Conservation (phyloP, 2,888 invertebrate species). For the Prosapia bicincta region DNA sequence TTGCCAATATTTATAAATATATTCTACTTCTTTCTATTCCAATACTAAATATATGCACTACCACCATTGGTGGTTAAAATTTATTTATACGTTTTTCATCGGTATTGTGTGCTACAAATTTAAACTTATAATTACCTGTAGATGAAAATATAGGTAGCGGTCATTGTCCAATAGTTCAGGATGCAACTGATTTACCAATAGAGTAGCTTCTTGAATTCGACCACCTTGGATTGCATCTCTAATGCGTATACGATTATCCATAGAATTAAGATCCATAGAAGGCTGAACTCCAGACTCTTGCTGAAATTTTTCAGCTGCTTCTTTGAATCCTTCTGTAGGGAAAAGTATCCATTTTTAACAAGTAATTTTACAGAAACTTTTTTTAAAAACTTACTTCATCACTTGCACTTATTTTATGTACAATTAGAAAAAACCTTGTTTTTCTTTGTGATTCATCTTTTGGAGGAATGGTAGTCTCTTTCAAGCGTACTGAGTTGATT, state of each 20-base stretch:
- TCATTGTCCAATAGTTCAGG: conserved; percentile 95
- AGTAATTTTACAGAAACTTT: neutral
- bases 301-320: conserved; percentile 95
- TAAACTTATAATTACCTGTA: conserved; percentile 60
- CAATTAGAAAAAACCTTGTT: too few relatives aligned
- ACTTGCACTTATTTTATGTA: too few relatives aligned
- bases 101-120: too few relatives aligned
- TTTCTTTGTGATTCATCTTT: too few relatives aligned
- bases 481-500: too few relatives aligned
- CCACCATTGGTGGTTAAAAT: too few relatives aligned
- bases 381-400: too few relatives aligned
- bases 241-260: conserved; percentile 90
- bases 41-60: too few relatives aligned
- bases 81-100: too few relatives aligned
- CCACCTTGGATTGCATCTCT: conserved; percentile 92
- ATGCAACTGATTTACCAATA: conserved; percentile 88
- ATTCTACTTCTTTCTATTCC: too few relatives aligned
- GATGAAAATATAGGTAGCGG: conserved; percentile 90
- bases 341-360: conserved; percentile 9
- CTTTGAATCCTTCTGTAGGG: conserved; percentile 87
- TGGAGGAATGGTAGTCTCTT: too few relatives aligned
- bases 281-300: conserved; percentile 87
- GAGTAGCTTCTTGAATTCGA: conserved; percentile 87
- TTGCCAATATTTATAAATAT: too few relatives aligned
- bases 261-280: conserved; percentile 71